Evolutionary conservation across 1,140 invertebrate species (phyloP).

Genomic region (Euwallacea fornicatus): DNA sequence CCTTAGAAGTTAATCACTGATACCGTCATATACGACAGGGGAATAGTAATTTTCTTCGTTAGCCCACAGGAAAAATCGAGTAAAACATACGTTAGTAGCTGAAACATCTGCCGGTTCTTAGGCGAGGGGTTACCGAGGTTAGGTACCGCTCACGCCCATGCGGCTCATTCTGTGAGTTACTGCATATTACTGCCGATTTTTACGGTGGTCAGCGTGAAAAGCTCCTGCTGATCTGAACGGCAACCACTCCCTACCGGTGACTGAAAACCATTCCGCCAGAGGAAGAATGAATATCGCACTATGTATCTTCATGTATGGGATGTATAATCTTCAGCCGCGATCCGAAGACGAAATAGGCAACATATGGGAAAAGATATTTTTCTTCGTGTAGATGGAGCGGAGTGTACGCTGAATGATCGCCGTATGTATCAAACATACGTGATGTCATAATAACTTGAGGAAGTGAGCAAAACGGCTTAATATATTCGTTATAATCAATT

Average conservation of each 20-base stretch:
- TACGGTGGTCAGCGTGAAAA: conserved; percentile 33
- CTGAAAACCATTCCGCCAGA: conserved; percentile 29
- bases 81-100: conserved; percentile 31
- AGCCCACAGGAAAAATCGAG: conserved; percentile 4
- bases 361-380: no score
- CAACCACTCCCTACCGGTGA: conserved; percentile 32
- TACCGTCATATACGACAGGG: no score
- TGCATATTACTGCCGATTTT: conserved; percentile 35
- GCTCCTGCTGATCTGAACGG: conserved; percentile 25
- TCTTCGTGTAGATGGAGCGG: no score
- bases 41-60: conserved; percentile 16
- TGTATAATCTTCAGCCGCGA: no score
- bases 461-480: no score
- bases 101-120: conserved; percentile 26
- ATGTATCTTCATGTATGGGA: no score
- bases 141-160: neutral
- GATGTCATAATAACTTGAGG: no score
- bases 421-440: no score
- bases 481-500: no score
- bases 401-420: no score
- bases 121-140: conserved; percentile 19
- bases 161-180: conserved; percentile 27
- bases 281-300: conserved; percentile 15
- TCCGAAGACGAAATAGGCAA: no score
- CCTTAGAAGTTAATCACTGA: no score